Evolutionary conservation across 2,797 vertebrate genomes (phyloP), one percentile per base, ranked within the genome.

Genomic region (Otolemur crassicaudatus): DNA sequence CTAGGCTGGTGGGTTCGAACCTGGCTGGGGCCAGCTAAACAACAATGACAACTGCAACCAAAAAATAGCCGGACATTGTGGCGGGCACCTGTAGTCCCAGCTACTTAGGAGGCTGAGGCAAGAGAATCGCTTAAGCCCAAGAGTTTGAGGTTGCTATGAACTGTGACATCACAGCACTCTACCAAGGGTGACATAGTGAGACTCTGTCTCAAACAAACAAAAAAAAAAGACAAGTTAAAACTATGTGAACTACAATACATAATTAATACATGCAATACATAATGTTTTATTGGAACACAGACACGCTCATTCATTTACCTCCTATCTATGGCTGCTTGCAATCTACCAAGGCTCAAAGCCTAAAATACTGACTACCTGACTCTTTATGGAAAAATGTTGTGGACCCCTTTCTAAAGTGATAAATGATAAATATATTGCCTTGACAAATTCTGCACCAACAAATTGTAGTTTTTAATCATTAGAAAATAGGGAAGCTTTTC

Each of bases 401-500:
- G 0, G 19, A 77, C 46, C 37, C 65, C 65, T 94, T 95, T 81
- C 67, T 91, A 81, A 76, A 96, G 79, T 96, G 92, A 95, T 93
- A 97, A 97, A 96, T 84, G 93, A 95, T 97, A 97, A 97, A 63
- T 87, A 95, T 69, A 91, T 94, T 92, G 87, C 77, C 67, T 84
- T 95, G 70, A 91, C 85, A 88, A 97, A 94, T 95, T 97, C 98
- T 56, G 43, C 76, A 79, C 56, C 34, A 53, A 91, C 73, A 46
- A 93, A 85, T 58, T 96, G 84, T 91, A 95, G 94, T 86, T 98
- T 97, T 97, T 97, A 94, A 96, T 94, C 82, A 76, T 96, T 94
- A 94, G 97, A 94, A 98, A 98, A 95, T 88, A 97, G 75, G 88
- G 16, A 96, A 98, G 94, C 70, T 98, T 97, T 94, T 97, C 96